These are phyloP conservation scores for Thunnus albacares DNA, from an alignment of 2,797 vertebrate species.

Conservation along the genomic window DNA sequence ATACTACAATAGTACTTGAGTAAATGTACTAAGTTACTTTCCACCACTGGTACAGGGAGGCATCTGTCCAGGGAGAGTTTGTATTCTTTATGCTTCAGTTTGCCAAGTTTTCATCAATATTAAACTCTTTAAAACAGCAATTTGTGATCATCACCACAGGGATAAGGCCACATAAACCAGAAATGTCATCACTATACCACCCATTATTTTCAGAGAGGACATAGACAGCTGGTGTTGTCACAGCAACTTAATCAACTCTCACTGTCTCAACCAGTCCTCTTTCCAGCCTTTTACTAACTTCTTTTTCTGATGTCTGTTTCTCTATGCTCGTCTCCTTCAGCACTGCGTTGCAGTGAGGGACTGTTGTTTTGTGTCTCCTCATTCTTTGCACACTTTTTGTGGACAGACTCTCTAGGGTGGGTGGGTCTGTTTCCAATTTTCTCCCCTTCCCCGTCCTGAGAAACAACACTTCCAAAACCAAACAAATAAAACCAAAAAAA, in stretches of 20 bases:
- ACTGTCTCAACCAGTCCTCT: constrained; percentile 15
- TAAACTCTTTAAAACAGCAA: constrained; percentile 15
- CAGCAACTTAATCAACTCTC: constrained; percentile 39
- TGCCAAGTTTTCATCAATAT: not conserved
- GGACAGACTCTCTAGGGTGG: constrained; percentile 68
- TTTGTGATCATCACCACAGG: constrained; percentile 25
- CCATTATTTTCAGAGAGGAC: constrained; percentile 44
- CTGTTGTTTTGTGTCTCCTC: constrained; percentile 60
- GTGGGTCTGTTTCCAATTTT: constrained; percentile 82
- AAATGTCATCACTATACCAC: constrained; percentile 30
- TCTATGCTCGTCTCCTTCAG: constrained; percentile 29
- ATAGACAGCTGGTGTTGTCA: constrained; percentile 19
- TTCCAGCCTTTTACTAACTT: constrained; percentile 14
- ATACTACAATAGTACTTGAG: too few relatives aligned
- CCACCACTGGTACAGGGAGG: not conserved
- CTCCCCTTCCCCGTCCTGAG: constrained; percentile 63
- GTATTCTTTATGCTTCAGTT: not conserved
- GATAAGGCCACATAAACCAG: constrained; percentile 30
- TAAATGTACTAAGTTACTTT: too few relatives aligned
- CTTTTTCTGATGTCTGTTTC: constrained; percentile 1
- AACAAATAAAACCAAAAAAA: constrained; percentile 57
- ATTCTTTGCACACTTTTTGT: constrained; percentile 54
- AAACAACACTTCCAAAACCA: constrained; percentile 62
- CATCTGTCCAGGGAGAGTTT: not conserved
- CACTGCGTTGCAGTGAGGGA: constrained; percentile 19